Percentiles rank a stretch among this genome's conserved stretches.
Evolutionary conservation across 2,888 invertebrate species (phyloP).

Genomic region (Clistopyga incitator): DNA sequence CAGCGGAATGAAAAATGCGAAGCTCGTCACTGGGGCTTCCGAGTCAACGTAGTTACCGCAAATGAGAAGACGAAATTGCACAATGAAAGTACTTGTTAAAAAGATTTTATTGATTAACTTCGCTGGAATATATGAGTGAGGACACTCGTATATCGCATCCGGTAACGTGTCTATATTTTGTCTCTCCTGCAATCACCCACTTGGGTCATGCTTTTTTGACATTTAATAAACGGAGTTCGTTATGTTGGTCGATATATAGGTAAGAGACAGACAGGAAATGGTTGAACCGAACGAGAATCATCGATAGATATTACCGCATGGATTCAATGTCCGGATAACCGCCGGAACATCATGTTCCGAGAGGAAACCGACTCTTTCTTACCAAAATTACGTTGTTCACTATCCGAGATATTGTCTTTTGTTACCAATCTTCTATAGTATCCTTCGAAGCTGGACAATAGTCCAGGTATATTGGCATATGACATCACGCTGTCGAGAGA

Average conservation of each 20-base stretch:
- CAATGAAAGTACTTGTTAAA: not conserved
- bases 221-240: too few species aligned
- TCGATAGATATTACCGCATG: slow-evolving; percentile 4
- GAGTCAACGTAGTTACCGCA: slow-evolving; percentile 19
- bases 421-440: not conserved
- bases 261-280: not conserved
- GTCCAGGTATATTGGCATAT: not conserved
- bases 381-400: not conserved
- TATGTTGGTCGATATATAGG: not conserved
- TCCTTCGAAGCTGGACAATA: slow-evolving; percentile 10
- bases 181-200: not conserved
- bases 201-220: not conserved
- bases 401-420: not conserved
- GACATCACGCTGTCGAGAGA: slow-evolving; percentile 9
- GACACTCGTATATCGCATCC: not conserved
- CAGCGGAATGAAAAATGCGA: slow-evolving; percentile 36
- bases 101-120: not conserved
- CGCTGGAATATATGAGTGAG: too few species aligned
- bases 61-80: slow-evolving; percentile 14
- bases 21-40: not conserved
- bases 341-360: not conserved
- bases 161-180: not conserved
- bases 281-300: not conserved
- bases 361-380: slow-evolving; percentile 6
- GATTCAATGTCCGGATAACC: not conserved